Conservation (phyloP, 2,888 invertebrate species). For the Mythimna loreyi region DNA sequence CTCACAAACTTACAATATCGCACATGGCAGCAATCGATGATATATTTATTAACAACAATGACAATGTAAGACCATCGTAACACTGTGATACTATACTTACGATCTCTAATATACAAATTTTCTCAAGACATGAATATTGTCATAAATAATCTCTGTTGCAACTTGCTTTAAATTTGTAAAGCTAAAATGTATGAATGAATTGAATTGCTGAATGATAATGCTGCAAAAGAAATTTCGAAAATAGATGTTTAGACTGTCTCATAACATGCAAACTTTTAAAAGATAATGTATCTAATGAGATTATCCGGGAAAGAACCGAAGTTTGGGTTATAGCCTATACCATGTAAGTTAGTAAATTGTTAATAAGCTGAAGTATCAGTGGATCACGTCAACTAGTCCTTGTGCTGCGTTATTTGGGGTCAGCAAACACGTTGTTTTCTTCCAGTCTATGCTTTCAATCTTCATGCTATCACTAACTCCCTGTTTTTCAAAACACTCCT, state of each 20-base stretch:
- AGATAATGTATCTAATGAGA: background rate
- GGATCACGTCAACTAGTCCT: too few relatives aligned
- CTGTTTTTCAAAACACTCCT: too few relatives aligned
- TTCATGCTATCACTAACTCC: too few relatives aligned
- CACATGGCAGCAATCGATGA: slow-evolving; percentile 9
- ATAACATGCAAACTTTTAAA: background rate
- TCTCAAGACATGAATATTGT: background rate
- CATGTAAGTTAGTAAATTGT: too few relatives aligned
- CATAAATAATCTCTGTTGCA: background rate
- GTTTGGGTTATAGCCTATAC: too few relatives aligned
- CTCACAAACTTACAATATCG: background rate
- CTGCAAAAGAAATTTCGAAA: background rate
- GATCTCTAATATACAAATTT: background rate
- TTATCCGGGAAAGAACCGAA: background rate
- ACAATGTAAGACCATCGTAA: background rate
- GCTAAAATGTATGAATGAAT: background rate
- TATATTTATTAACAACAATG: slow-evolving; percentile 7
- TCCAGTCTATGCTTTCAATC: too few relatives aligned
- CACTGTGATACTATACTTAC: background rate
- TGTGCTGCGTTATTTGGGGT: too few relatives aligned
- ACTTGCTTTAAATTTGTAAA: background rate
- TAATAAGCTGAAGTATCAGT: background rate
- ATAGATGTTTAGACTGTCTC: background rate
- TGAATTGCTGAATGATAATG: background rate
- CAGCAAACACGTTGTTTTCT: too few relatives aligned